Evolutionary conservation across 2,888 invertebrate species (phyloP), one percentile per base, ranked within the genome.

Genomic region (Caenorhabditis becei): DNA sequence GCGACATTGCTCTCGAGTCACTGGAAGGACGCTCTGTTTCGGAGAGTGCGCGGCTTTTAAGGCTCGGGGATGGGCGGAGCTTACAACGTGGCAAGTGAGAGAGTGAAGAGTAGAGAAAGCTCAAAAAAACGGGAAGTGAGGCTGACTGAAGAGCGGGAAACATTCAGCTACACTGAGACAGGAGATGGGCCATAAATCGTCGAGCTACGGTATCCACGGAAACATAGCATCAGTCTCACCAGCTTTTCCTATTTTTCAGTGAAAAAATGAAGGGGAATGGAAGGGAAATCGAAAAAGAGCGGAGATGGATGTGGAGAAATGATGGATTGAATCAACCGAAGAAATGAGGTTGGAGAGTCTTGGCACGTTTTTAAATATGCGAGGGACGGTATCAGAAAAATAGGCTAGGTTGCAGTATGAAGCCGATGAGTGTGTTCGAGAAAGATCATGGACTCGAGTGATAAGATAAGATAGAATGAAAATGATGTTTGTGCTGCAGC

Each of bases 141-240:
- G 53, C 26, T 58, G 24, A 23, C 11, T 7, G 35, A 37, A 4
- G 11, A 20, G 35, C 24, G 53, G 24, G 26, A 26, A 28, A 28
- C 11, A 28, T 28, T 28, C n/a, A 16, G 54, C 26, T 47, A 20
- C 10, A 20, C 5, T 28, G 54, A 28, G 10, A 26, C 49, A 26
- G 20, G 70, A 54, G 71, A 62, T 71, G 63, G 61, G 47, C 32
- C 56, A 65, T 72, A 72, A 72, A 72, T 65, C 65, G 23, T 47
- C n/a, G 11, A 47, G 56, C 71, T 72, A 72, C 72, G 63, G 72
- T 72, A 72, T 72, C 72, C 72, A 72, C 56, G 72, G 72, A 58
- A 20, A 72, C 61, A 41, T 14, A 28, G 26, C 72, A 58, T 72
- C 63, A 49, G 24, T 58, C 26, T 20, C 23, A 35, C 44, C 26